These are phyloP conservation scores for Pelagia noctiluca DNA, from an alignment of 30 jellyfish, hydroid and myxozoan genomes.

Conservation along the genomic window DNA sequence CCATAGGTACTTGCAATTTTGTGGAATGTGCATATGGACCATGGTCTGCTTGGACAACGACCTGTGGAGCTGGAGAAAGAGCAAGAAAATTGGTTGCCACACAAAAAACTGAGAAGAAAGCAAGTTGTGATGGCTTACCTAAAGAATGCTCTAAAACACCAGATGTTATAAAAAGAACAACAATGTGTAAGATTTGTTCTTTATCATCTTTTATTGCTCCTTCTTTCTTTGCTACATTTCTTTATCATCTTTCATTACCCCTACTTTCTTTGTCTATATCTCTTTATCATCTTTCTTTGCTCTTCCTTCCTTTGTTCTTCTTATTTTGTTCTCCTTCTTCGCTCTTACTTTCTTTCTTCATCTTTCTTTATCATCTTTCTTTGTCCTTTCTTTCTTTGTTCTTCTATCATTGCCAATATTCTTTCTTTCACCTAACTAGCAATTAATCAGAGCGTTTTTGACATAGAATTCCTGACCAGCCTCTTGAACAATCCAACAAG, in stretches of 20 bases:
- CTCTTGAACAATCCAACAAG: neutral
- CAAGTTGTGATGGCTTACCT: conserved; percentile 31
- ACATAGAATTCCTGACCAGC: neutral
- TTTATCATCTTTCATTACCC: no score
- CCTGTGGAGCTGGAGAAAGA: conserved; percentile 41
- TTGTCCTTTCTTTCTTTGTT: no score
- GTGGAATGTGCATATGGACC: conserved; percentile 52
- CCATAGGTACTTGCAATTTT: conserved; percentile 27
- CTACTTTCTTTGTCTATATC: no score
- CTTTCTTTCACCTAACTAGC: no score
- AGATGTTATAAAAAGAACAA: neutral
- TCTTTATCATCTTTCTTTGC: no score
- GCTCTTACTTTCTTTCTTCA: no score
- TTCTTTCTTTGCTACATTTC: no score
- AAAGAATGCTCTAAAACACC: neutral
- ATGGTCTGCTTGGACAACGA: conserved; percentile 52
- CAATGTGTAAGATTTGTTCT: neutral
- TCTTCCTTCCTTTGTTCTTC: no score
- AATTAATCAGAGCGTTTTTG: neutral
- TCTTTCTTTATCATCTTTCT: no score
- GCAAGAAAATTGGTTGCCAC: conserved; percentile 5
- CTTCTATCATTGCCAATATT: no score
- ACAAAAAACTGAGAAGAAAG: neutral
- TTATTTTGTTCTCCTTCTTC: no score
- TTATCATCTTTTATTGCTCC: no score